Conservation (phyloP, 2,797 vertebrate genomes). For the Darevskia mixta region DNA sequence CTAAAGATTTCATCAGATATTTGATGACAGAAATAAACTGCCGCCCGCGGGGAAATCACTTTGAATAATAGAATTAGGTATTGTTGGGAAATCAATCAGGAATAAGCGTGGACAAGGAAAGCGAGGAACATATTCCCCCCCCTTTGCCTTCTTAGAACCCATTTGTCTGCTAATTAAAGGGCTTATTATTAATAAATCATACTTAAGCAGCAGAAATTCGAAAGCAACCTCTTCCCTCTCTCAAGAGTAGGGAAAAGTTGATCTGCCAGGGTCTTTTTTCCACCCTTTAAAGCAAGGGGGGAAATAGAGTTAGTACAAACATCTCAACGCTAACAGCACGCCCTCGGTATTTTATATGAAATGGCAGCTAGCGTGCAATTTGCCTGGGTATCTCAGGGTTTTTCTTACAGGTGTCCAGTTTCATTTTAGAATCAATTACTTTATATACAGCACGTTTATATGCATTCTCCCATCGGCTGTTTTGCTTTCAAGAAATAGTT, state of each 20-base stretch:
- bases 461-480: not conserved
- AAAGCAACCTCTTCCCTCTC: not conserved
- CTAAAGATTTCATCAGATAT: slow-evolving; percentile 92
- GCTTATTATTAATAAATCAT: not conserved
- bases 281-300: not conserved
- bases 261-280: not conserved
- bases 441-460: too few relatives aligned
- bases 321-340: not conserved
- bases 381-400: not conserved
- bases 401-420: not conserved
- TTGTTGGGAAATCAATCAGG: slow-evolving; percentile 80
- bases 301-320: not conserved
- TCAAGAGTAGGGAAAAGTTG: not conserved
- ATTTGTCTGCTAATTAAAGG: slow-evolving; percentile 14
- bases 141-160: not conserved
- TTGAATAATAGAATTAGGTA: slow-evolving; percentile 87
- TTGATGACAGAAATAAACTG: slow-evolving; percentile 92
- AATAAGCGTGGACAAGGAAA: slow-evolving; percentile 45
- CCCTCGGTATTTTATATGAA: not conserved
- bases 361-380: not conserved
- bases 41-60: slow-evolving; percentile 90
- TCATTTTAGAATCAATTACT: not conserved
- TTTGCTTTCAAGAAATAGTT: too few relatives aligned
- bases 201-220: slow-evolving; percentile 9
- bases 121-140: slow-evolving; percentile 53